A percentile compares a stretch with the other conserved stretches of the same genome.
These are phyloP conservation scores for Rhopalosiphum nymphaeae DNA, from an alignment of 2,888 invertebrate species.

Conservation along the genomic window DNA sequence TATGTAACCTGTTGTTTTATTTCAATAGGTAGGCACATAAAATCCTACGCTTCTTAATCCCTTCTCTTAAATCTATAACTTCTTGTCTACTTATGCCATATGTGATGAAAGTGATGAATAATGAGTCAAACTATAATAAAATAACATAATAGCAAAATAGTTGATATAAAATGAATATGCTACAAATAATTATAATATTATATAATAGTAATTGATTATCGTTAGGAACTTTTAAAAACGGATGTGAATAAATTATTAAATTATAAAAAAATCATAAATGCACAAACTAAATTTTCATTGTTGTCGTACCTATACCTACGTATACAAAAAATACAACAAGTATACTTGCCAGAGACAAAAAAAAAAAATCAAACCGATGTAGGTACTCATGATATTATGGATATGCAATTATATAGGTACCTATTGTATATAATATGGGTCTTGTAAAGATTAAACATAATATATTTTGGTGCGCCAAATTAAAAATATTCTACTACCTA, in stretches of 20 bases:
- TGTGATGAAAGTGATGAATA: background rate
- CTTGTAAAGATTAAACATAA: too few species aligned
- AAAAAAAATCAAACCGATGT: too few species aligned
- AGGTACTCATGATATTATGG: too few species aligned
- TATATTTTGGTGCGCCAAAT: background rate
- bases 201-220: background rate
- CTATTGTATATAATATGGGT: too few species aligned
- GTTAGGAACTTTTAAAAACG: background rate
- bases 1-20: background rate
- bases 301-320: background rate
- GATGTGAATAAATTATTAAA: background rate
- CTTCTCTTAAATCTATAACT: background rate
- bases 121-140: background rate
- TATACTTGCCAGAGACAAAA: too few species aligned
- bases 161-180: background rate
- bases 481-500: background rate
- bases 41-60: background rate
- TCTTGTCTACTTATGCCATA: background rate
- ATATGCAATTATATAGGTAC: too few species aligned
- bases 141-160: background rate
- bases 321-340: background rate
- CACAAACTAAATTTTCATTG: background rate
- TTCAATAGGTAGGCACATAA: background rate
- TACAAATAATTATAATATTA: background rate
- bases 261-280: background rate